A percentile compares a stretch with the other conserved stretches of the same genome.
phyloP scores from a whole-genome alignment of 2,797 vertebrate species.

The Spinus olivaceus region DNA sequence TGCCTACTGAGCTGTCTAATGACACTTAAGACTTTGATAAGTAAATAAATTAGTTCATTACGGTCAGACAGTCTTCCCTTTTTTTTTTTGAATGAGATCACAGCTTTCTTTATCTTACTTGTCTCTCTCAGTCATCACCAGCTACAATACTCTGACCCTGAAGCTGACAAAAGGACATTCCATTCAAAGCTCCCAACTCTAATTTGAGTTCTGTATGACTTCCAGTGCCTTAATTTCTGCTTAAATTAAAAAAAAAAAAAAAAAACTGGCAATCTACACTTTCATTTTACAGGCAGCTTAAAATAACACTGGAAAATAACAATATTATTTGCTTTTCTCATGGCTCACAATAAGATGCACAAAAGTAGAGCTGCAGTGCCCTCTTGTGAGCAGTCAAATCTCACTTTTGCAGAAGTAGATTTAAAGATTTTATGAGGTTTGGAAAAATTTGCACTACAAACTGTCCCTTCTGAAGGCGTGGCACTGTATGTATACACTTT shows the following conservation, averaged over 20 bases:
- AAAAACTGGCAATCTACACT: neutral
- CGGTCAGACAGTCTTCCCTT: neutral
- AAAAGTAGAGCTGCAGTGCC: conserved; percentile 39
- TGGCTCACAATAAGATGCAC: rapidly evolving
- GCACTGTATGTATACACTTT: neutral
- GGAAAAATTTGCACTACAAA: neutral
- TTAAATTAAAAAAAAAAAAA: too few relatives aligned
- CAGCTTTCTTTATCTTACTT: neutral
- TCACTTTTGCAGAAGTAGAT: neutral
- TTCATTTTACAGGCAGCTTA: neutral
- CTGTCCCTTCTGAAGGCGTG: rapidly evolving
- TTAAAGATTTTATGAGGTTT: neutral
- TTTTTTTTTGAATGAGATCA: neutral
- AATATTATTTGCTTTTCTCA: neutral
- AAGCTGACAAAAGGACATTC: neutral
- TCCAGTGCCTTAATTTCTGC: neutral
- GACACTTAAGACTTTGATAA: conserved; percentile 24
- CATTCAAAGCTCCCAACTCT: neutral
- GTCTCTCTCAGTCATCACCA: neutral
- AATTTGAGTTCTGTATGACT: neutral
- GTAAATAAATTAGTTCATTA: conserved; percentile 49
- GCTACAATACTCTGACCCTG: neutral
- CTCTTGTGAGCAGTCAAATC: conserved; percentile 16
- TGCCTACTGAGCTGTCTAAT: conserved; percentile 50
- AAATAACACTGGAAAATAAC: neutral